phyloP scores from a whole-genome alignment of 2,888 invertebrate genomes.

The Perizoma affinitatum region DNA sequence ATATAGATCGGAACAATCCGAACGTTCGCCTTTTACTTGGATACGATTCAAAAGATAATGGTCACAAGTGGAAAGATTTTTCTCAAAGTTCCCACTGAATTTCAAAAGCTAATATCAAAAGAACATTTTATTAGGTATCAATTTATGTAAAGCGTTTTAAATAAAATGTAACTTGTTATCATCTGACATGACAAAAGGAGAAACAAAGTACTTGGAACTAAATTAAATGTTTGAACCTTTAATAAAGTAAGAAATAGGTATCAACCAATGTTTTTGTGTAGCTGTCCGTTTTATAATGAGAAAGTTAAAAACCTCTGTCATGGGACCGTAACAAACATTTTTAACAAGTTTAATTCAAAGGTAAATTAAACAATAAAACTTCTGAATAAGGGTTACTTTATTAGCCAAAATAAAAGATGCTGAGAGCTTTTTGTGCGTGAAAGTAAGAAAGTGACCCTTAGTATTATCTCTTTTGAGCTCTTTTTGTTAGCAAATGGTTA shows the following conservation, averaged over 20 bases:
- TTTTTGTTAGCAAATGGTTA: constrained; percentile 25
- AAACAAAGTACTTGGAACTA: constrained; percentile 3
- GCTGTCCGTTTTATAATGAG: constrained; percentile 33
- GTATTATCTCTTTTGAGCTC: constrained; percentile 36
- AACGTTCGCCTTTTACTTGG: constrained; percentile 22
- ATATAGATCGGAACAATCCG: constrained; percentile 30
- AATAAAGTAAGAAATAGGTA: constrained; percentile 24
- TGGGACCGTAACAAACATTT: constrained; percentile 38
- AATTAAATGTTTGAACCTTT: constrained; percentile 1
- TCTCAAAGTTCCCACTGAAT: background rate
- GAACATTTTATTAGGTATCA: too few species aligned
- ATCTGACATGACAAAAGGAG: background rate
- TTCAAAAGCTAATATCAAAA: background rate
- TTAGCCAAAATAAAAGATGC: constrained; percentile 47
- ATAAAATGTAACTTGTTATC: background rate
- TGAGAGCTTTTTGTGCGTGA: constrained; percentile 42
- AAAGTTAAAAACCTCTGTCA: constrained; percentile 40
- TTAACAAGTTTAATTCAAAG: constrained; percentile 43
- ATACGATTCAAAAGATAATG: constrained; percentile 16
- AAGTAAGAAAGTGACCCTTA: constrained; percentile 40
- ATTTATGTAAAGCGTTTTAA: too few species aligned
- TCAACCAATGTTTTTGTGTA: constrained; percentile 17
- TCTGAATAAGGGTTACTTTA: constrained; percentile 52
- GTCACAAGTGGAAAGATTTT: constrained; percentile 8
- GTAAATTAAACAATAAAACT: constrained; percentile 53